Percentiles rank a stretch among this genome's conserved stretches.
phyloP scores from a whole-genome alignment of 2,888 invertebrate genomes.

The Andrena dorsata region DNA sequence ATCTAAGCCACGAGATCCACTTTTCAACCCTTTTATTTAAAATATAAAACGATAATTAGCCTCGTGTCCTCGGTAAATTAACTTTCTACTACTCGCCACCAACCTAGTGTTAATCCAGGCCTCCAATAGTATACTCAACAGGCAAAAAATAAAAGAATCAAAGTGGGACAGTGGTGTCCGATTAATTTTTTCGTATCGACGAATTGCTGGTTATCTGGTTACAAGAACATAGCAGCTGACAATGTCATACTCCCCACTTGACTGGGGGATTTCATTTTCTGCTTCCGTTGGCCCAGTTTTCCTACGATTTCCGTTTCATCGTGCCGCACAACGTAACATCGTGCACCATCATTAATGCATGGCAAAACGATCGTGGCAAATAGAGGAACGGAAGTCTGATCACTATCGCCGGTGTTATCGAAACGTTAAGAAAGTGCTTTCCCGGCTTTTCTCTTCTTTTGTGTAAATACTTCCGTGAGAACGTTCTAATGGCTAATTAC shows the following conservation, averaged over 20 bases:
- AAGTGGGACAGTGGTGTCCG: neutral
- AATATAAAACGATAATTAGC: neutral
- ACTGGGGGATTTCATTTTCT: constrained; percentile 7
- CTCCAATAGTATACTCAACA: too few species aligned
- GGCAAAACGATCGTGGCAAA: too few species aligned
- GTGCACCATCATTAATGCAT: too few species aligned
- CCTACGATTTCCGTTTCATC: constrained; percentile 11
- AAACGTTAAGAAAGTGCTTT: constrained; percentile 1
- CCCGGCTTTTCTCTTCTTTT: neutral
- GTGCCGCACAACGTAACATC: neutral
- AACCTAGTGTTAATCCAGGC: neutral
- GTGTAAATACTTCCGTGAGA: neutral
- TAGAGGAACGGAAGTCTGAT: neutral
- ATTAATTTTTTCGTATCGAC: too few species aligned
- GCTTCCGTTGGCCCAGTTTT: constrained; percentile 8
- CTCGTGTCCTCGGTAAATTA: neutral
- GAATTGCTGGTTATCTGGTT: too few species aligned
- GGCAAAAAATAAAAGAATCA: too few species aligned
- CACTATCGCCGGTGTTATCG: neutral
- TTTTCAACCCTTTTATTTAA: neutral
- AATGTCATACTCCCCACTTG: too few species aligned
- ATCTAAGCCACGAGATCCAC: neutral
- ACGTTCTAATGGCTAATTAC: too few species aligned
- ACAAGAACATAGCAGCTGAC: too few species aligned
- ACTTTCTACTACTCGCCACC: neutral